A percentile compares a stretch with the other conserved stretches of the same genome.
Evolutionary conservation across 2,113 vertebrate genomes (phyloP).

Genomic region (Laticauda laticaudata): DNA sequence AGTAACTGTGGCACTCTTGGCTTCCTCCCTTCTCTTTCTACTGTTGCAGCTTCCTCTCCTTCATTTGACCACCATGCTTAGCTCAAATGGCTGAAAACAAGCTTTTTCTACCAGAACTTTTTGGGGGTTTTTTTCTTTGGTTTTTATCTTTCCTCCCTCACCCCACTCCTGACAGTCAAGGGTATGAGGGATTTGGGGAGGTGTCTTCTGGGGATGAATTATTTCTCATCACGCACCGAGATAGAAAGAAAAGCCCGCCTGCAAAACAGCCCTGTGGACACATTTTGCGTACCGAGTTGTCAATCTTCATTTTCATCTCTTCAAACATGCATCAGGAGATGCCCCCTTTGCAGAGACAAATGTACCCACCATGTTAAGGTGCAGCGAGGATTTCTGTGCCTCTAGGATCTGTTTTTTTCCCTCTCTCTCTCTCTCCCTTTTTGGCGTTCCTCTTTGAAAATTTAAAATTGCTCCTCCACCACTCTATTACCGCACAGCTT

Average conservation of each 20-base stretch:
- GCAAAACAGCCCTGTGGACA: neutral
- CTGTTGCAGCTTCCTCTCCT: neutral
- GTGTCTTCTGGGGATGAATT: neutral
- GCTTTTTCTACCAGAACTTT: neutral
- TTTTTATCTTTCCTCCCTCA: neutral
- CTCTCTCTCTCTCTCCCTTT: fast-evolving
- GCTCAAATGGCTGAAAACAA: neutral
- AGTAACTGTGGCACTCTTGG: neutral
- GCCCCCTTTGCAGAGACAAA: neutral
- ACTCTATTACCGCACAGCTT: neutral
- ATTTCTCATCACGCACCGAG: fast-evolving
- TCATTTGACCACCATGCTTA: neutral
- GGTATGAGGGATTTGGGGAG: neutral
- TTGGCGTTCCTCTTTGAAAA: neutral
- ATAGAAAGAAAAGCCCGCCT: neutral
- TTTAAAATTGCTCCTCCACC: neutral
- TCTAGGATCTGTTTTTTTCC: neutral
- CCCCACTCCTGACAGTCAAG: neutral
- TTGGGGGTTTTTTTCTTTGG: neutral
- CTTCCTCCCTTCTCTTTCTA: neutral
- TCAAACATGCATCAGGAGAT: neutral
- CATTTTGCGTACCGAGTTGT: slow-evolving; percentile 14
- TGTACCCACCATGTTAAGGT: neutral
- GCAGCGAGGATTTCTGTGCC: neutral
- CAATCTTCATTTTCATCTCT: slow-evolving; percentile 13